Base-by-base conservation (phyloP, 2,888 invertebrate genomes). In the Tyria jacobaeae region DNA sequence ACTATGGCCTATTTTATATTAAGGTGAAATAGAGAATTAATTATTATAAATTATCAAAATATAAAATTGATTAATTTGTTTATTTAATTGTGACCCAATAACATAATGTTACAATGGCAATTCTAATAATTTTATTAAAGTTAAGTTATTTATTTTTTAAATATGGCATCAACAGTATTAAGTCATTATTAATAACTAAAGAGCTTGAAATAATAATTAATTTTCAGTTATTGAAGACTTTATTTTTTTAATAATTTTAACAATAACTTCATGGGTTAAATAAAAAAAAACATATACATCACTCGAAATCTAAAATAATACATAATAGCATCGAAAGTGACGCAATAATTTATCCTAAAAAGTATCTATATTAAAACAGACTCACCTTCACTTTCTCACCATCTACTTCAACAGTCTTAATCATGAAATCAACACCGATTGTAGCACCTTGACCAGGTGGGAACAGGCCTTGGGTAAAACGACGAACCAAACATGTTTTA, bases 401-500 rank as follows among this genome's bases (percentile, higher is more conserved):
- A 82, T 98, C 99, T 62, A 99, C 98, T 95, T 99, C 99, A 10
- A 99, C 98, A 58, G 99, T 99, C 94, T 99, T 99, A 69, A 99
- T 99, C 99, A 99, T 99, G 89, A 99, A 99, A 95, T 99, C 99
- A 31, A 99, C 99, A 62, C 99, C 99, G 82, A 99, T 99, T 3
- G 99, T 99, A 61, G 99, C 99, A 76, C 99, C 99, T 94, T 99
- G 99, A 15, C 99, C 99, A 37, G 99, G 99, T 57, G 99, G 99
- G 93, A 99, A 99, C 54, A 99, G 94, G 2, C 99, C 99, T 95
- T 99, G 99, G 47, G 99, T 99, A 89, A 99, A 99, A 81, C 99
- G 95, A 71, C 99, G 95, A 62, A 99, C 99, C 60, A 99, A 95
- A 92, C 99, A 99, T 57, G 99, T 99, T 93, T 99, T 99, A 25